phyloP scores from a whole-genome alignment of 2,797 vertebrate species.

The Salmo trutta region DNA sequence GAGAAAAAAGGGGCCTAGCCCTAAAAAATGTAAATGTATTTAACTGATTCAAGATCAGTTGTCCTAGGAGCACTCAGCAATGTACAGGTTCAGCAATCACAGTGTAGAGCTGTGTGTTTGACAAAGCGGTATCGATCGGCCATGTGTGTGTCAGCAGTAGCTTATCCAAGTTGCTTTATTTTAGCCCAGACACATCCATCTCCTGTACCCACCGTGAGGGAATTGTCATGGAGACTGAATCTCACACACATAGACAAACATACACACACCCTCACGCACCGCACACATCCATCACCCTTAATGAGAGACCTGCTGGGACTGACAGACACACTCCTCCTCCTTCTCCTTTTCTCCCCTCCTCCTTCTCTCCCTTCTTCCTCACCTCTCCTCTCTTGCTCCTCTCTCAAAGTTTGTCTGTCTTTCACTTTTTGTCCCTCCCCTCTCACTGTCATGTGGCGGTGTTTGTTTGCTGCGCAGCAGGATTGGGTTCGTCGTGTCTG shows the following conservation, averaged over 20 bases:
- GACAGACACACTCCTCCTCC: not conserved
- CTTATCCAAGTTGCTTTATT: not conserved
- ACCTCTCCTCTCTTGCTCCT: not conserved
- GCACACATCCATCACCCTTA: not conserved
- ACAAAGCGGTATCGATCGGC: not conserved
- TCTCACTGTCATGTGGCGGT: slow-evolving; percentile 9
- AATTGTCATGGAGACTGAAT: too few relatives aligned
- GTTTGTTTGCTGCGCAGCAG: slow-evolving; percentile 6
- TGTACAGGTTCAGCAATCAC: not conserved
- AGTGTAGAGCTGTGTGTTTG: too few relatives aligned
- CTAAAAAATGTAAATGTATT: too few relatives aligned
- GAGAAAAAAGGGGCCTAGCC: too few relatives aligned
- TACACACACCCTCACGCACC: not conserved
- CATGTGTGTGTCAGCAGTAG: not conserved
- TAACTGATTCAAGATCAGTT: too few relatives aligned
- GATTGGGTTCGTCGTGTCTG: not conserved
- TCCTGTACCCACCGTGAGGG: too few relatives aligned
- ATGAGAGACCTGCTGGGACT: not conserved
- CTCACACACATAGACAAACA: too few relatives aligned
- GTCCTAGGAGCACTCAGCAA: not conserved
- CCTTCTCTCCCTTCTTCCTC: not conserved
- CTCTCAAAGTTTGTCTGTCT: not conserved
- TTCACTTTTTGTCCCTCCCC: too few relatives aligned
- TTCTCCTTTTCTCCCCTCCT: not conserved
- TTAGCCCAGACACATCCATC: not conserved